A percentile compares a stretch with the other conserved stretches of the same genome.
Conservation (phyloP, 2,888 invertebrate genomes). For the Rhamphomyia laevipes region DNA sequence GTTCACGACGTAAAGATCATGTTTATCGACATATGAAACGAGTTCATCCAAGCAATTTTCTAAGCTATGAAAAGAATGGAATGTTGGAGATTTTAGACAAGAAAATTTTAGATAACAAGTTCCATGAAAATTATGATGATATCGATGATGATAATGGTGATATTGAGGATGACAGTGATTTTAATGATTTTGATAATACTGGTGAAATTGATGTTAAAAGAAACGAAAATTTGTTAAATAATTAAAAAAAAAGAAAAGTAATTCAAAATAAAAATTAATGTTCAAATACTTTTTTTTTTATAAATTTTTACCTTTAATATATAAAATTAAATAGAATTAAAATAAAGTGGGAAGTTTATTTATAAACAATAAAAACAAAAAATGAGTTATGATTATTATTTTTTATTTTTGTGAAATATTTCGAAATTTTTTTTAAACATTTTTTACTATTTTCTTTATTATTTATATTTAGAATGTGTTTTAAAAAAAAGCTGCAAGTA, state of each 20-base stretch:
- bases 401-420: not conserved
- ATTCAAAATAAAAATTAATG: not conserved
- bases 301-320: too few relatives aligned
- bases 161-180: conserved; percentile 13
- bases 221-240: not conserved
- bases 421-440: not conserved
- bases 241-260: not conserved
- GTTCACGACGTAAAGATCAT: conserved; percentile 36
- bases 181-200: conserved; percentile 17
- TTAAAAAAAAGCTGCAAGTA: too few relatives aligned
- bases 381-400: not conserved
- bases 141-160: conserved; percentile 15
- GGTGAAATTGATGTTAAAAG: conserved; percentile 17
- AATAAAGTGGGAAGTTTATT: not conserved
- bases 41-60: conserved; percentile 23
- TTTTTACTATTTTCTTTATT: not conserved
- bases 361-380: not conserved
- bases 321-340: too few relatives aligned
- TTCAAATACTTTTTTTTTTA: too few relatives aligned
- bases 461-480: not conserved
- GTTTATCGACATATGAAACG: conserved; percentile 33
- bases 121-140: not conserved
- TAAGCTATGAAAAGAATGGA: not conserved
- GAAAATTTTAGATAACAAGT: conserved; percentile 1
- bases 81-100: not conserved